A percentile compares a stretch with the other conserved stretches of the same genome.
Conservation (phyloP, 2,888 invertebrate genomes). For the Seira musarum region DNA sequence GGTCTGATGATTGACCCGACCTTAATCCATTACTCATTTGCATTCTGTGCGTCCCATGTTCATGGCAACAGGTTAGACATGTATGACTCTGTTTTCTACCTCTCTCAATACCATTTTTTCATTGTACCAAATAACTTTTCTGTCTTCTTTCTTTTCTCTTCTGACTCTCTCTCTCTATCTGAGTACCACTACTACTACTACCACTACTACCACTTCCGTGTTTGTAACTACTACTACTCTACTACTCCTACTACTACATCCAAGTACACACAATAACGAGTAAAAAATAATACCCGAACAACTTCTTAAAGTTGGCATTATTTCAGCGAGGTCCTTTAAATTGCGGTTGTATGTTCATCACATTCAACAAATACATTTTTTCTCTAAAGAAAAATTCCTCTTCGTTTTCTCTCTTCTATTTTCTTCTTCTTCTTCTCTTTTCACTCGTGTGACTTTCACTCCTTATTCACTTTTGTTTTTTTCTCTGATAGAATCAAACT, state of each 20-base stretch:
- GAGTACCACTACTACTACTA: constrained; percentile 41
- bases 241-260: constrained; percentile 54
- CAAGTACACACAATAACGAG: constrained; percentile 62
- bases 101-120: constrained; percentile 64
- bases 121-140: constrained; percentile 60
- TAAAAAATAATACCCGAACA: constrained; percentile 29
- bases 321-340: constrained; percentile 35
- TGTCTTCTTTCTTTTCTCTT: constrained; percentile 54
- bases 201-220: constrained; percentile 48
- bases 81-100: constrained; percentile 67
- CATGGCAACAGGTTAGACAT: constrained; percentile 94
- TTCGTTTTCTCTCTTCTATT: background rate
- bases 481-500: no score
- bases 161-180: constrained; percentile 49
- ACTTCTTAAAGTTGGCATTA: constrained; percentile 29
- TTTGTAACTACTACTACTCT: constrained; percentile 49
- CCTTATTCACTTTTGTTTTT: background rate
- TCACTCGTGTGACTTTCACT: background rate
- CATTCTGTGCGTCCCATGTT: constrained; percentile 99
- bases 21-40: constrained; percentile 98
- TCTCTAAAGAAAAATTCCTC: background rate
- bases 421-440: background rate
- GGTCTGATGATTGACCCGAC: constrained; percentile 98
- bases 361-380: constrained; percentile 46
- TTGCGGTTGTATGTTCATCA: constrained; percentile 42